These are phyloP conservation scores for Galaxea fascicularis DNA, from an alignment of 92 coral and sea anemone genomes.

Conservation along the genomic window DNA sequence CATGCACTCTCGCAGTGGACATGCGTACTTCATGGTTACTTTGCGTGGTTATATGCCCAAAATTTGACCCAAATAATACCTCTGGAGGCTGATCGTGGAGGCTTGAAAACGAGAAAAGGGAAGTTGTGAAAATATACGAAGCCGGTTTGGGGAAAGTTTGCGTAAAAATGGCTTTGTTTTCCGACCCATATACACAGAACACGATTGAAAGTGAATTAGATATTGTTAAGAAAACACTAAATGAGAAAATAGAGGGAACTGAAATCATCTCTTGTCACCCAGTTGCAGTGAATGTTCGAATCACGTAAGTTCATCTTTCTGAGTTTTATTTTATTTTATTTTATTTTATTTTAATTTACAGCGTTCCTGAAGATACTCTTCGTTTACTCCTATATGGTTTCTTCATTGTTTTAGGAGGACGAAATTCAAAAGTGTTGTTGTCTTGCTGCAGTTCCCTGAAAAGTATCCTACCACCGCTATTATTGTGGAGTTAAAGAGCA, in stretches of 20 bases:
- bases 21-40: no score
- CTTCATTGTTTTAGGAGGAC: conserved; percentile 68
- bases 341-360: no score
- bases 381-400: no score
- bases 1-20: no score
- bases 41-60: no score
- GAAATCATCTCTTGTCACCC: conserved; percentile 87
- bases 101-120: conserved; percentile 14
- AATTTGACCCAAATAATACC: no score
- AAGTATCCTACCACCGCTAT: conserved; percentile 79
- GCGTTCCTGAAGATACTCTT: not conserved
- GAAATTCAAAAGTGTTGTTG: conserved; percentile 84
- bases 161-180: conserved; percentile 67
- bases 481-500: conserved; percentile 88
- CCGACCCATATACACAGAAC: conserved; percentile 56
- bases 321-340: not conserved
- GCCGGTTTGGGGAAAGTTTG: not conserved
- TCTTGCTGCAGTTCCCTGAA: conserved; percentile 87
- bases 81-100: not conserved
- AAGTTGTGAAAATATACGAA: not conserved
- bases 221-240: conserved; percentile 65
- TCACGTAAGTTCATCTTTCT: conserved; percentile 70
- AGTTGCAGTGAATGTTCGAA: conserved; percentile 83
- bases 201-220: conserved; percentile 81
- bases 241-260: conserved; percentile 79